Conservation (phyloP, 2,113 vertebrate genomes). For the Oreocharis arfaki region DNA sequence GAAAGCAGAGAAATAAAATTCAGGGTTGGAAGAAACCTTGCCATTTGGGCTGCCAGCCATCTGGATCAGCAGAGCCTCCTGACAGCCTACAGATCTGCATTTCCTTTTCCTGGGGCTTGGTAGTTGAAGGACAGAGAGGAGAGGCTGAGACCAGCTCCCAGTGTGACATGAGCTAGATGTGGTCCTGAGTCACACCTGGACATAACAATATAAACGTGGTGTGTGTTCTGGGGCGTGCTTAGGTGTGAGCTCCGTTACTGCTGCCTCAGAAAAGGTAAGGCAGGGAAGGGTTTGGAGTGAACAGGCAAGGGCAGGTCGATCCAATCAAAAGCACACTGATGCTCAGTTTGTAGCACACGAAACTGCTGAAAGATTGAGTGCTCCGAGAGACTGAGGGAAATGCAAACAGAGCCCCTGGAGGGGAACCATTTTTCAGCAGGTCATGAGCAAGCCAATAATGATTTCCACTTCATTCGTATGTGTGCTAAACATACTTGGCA, state of each 20-base stretch:
- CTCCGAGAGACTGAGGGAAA: background rate
- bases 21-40: background rate
- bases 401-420: background rate
- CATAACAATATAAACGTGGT: rapidly evolving
- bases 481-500: slow-evolving; percentile 43
- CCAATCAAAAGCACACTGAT: background rate
- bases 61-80: background rate
- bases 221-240: background rate
- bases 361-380: background rate
- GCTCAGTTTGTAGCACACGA: background rate
- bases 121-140: background rate
- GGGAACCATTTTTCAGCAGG: slow-evolving; percentile 48
- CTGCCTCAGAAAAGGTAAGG: background rate
- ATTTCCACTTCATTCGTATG: slow-evolving; percentile 54
- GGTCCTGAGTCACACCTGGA: background rate
- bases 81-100: background rate
- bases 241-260: background rate
- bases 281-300: background rate
- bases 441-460: slow-evolving; percentile 46
- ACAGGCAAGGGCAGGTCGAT: background rate
- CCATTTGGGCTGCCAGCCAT: background rate
- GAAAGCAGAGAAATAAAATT: background rate
- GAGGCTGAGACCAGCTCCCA: background rate
- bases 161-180: background rate
- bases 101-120: background rate